Percentiles rank a stretch among this genome's conserved stretches.
Evolutionary conservation across 1,140 invertebrate species (phyloP).

Genomic region (Formica exsecta): DNA sequence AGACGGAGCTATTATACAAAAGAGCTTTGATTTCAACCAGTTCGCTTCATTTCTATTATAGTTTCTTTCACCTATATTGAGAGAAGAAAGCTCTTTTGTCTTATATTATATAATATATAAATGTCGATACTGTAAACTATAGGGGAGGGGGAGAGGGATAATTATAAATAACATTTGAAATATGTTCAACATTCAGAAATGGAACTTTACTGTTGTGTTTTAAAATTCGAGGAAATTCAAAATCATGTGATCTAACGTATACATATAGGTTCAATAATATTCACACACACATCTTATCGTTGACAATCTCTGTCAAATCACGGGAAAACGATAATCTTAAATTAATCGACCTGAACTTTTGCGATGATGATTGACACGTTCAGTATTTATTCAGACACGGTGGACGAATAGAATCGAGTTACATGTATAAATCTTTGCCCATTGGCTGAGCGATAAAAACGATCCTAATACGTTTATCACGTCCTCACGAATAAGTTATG

Average conservation of each 20-base stretch:
- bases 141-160: too few species aligned
- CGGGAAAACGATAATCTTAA: neutral
- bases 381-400: slow-evolving; percentile 26
- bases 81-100: neutral
- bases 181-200: neutral
- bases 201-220: neutral
- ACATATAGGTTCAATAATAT: neutral
- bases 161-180: neutral
- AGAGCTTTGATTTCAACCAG: slow-evolving; percentile 38
- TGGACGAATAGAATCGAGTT: neutral
- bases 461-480: slow-evolving; percentile 64
- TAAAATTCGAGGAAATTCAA: neutral
- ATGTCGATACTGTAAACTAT: neutral
- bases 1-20: slow-evolving; percentile 7
- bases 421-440: slow-evolving; percentile 51
- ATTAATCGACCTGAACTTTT: slow-evolving; percentile 3
- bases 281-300: neutral
- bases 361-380: slow-evolving; percentile 26
- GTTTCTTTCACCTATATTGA: neutral
- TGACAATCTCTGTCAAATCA: neutral
- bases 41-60: slow-evolving; percentile 4
- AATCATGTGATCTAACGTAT: too few species aligned
- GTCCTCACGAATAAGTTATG: slow-evolving; percentile 64
- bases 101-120: neutral
- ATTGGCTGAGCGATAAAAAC: slow-evolving; percentile 48